Evolutionary conservation across 2,797 vertebrate species (phyloP).

Genomic region (Hippocampus kuda): DNA sequence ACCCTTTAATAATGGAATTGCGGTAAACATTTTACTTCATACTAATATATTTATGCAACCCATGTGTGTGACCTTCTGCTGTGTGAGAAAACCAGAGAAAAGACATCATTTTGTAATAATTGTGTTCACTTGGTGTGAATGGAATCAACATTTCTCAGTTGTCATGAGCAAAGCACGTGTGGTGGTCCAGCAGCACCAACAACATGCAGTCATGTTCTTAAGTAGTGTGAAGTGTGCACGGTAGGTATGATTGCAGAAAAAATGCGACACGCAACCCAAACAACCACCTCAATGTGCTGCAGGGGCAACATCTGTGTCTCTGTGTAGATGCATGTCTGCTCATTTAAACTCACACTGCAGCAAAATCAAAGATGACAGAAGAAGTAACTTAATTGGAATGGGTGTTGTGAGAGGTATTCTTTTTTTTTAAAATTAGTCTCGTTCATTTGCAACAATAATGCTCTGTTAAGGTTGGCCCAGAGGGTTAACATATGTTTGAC

Average conservation of each 20-base stretch:
- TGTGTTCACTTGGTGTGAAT: background rate
- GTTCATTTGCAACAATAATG: background rate
- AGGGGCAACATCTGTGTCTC: background rate
- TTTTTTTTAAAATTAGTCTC: background rate
- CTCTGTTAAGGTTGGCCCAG: background rate
- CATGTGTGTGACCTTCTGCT: background rate
- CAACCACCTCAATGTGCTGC: background rate
- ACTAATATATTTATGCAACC: background rate
- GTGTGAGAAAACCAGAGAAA: background rate
- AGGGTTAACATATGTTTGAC: too few species aligned
- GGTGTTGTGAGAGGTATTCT: background rate
- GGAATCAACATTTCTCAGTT: background rate
- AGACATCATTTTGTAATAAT: background rate
- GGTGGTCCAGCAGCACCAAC: background rate
- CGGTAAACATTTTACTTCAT: background rate
- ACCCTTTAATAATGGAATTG: background rate
- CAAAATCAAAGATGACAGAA: background rate
- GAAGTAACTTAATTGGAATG: background rate
- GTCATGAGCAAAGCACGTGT: background rate
- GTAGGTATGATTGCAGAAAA: background rate
- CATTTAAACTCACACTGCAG: background rate
- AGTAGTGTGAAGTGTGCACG: background rate
- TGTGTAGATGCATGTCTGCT: background rate
- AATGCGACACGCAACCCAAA: background rate
- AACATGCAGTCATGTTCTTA: background rate